phyloP scores from a whole-genome alignment of 2,888 invertebrate species.

The Mythimna albipuncta region DNA sequence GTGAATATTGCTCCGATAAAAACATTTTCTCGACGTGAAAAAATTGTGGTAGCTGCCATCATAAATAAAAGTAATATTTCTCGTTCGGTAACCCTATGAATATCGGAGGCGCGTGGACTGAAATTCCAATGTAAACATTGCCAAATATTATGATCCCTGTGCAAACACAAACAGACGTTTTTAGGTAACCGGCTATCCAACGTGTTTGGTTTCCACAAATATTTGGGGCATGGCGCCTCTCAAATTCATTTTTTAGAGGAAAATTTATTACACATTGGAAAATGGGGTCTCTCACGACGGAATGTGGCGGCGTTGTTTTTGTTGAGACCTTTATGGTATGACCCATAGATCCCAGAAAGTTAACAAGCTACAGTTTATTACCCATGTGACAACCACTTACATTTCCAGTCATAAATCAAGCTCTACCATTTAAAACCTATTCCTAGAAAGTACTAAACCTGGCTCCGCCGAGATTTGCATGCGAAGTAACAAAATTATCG shows the following conservation, averaged over 20 bases:
- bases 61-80: constrained; percentile 11
- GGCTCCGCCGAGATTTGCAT: constrained; percentile 29
- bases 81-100: constrained; percentile 1
- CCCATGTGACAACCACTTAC: constrained; percentile 33
- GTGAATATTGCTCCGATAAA: not conserved
- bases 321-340: not conserved
- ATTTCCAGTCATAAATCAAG: constrained; percentile 41
- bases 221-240: constrained; percentile 16
- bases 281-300: not conserved
- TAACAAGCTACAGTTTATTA: constrained; percentile 18
- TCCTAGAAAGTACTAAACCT: constrained; percentile 41
- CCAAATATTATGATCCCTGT: constrained; percentile 39
- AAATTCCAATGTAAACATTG: constrained; percentile 50
- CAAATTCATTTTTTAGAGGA: not conserved
- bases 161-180: constrained; percentile 36
- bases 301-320: not conserved
- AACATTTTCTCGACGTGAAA: not conserved
- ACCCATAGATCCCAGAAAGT: constrained; percentile 2
- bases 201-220: constrained; percentile 34
- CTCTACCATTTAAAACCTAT: constrained; percentile 33
- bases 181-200: constrained; percentile 30
- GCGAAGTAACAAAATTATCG: constrained; percentile 41
- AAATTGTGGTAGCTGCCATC: not conserved
- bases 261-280: not conserved
- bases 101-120: constrained; percentile 26